phyloP scores from a whole-genome alignment of 2,113 vertebrate genomes.

The Silurus meridionalis region DNA sequence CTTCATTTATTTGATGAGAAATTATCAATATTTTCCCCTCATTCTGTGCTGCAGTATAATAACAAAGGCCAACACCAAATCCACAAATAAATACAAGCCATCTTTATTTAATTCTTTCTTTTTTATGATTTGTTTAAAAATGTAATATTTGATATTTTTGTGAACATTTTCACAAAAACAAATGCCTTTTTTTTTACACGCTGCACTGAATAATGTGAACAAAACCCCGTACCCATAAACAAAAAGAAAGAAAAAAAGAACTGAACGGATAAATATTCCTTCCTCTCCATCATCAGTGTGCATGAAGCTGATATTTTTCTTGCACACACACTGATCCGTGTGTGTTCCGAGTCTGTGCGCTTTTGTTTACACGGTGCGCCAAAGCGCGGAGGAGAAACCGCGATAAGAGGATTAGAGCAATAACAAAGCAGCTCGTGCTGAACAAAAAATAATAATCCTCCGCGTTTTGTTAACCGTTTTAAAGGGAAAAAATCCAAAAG shows the following conservation, averaged over 20 bases:
- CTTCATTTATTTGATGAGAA: too few relatives aligned
- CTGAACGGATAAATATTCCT: background rate
- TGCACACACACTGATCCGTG: background rate
- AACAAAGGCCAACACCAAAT: background rate
- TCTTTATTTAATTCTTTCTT: background rate
- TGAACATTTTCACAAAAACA: too few relatives aligned
- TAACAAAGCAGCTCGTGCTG: slow-evolving; percentile 49
- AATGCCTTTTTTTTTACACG: background rate
- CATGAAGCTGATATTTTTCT: background rate
- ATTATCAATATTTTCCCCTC: background rate
- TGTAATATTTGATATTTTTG: background rate
- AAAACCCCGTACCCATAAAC: background rate
- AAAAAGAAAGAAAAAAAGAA: too few relatives aligned
- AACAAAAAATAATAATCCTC: slow-evolving; percentile 5
- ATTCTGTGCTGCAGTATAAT: background rate
- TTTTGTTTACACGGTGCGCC: slow-evolving; percentile 10
- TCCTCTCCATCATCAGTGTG: background rate
- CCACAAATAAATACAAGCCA: background rate
- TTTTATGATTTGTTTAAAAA: background rate
- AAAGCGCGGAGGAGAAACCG: slow-evolving; percentile 47
- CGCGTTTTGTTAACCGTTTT: slow-evolving; percentile 23
- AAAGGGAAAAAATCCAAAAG: background rate
- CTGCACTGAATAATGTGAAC: too few relatives aligned
- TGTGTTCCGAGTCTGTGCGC: slow-evolving; percentile 25
- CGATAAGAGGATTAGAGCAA: slow-evolving; percentile 65